phyloP scores from a whole-genome alignment of 2,797 vertebrate species.

The Apogon talboti region DNA sequence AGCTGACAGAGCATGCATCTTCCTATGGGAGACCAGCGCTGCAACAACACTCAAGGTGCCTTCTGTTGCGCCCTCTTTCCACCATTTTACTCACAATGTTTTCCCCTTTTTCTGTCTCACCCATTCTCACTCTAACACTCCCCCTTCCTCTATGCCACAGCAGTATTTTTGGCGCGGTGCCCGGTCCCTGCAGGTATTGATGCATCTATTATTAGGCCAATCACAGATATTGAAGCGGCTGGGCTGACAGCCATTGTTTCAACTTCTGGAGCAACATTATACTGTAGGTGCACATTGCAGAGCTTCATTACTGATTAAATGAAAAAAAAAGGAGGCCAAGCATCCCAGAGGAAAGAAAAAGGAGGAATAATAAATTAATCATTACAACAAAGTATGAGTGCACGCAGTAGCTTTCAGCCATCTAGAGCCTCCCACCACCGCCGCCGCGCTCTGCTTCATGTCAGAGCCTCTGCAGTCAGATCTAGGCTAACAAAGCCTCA shows the following conservation, averaged over 20 bases:
- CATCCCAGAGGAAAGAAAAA: conserved; percentile 53
- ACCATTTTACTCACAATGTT: conserved; percentile 6
- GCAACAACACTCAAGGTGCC: conserved; percentile 65
- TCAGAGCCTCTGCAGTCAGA: conserved; percentile 56
- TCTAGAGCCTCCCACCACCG: conserved; percentile 42
- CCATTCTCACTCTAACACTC: not conserved
- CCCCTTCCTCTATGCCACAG: conserved; percentile 15
- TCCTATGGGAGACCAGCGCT: conserved; percentile 47
- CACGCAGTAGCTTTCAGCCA: conserved; percentile 61
- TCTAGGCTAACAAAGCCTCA: conserved; percentile 45
- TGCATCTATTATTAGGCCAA: conserved; percentile 80
- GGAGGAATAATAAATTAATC: conserved; percentile 73
- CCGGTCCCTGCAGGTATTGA: conserved; percentile 75
- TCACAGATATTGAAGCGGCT: conserved; percentile 62
- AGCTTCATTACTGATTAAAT: conserved; percentile 51
- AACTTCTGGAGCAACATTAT: conserved; percentile 35
- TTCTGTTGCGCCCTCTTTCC: conserved; percentile 40
- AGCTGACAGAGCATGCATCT: conserved; percentile 42
- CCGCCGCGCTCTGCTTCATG: conserved; percentile 28
- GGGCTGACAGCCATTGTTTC: conserved; percentile 58
- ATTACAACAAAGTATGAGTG: conserved; percentile 66
- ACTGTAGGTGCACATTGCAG: conserved; percentile 39
- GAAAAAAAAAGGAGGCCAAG: conserved; percentile 63
- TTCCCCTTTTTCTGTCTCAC: not conserved
- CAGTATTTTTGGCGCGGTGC: conserved; percentile 50